Conservation (phyloP, 2,113 vertebrate genomes). For the Prionailurus viverrinus region DNA sequence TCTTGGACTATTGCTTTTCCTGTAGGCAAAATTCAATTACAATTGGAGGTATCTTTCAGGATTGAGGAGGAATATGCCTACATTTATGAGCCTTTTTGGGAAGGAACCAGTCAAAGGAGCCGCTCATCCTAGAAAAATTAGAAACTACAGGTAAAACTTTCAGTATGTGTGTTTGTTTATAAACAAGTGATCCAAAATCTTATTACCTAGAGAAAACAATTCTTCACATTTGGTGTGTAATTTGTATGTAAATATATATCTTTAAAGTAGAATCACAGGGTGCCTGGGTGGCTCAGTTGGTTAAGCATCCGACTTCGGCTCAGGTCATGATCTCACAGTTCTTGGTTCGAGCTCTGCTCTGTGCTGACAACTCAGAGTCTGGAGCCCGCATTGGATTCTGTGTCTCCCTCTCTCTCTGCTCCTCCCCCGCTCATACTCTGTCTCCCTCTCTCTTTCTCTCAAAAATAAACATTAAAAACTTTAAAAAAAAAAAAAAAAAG, state of each 20-base stretch:
- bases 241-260: neutral
- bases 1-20: neutral
- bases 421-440: too few species aligned
- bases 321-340: too few species aligned
- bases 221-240: neutral
- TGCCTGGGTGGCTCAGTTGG: too few species aligned
- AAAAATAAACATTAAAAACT: too few species aligned
- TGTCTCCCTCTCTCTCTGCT: too few species aligned
- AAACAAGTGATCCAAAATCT: constrained; percentile 12
- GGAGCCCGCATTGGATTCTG: too few species aligned
- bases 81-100: constrained; percentile 19
- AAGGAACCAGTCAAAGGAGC: neutral
- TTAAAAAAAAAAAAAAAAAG: too few species aligned
- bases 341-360: too few species aligned
- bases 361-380: too few species aligned
- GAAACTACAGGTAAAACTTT: neutral
- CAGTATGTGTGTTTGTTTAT: neutral
- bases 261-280: neutral
- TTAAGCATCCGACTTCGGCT: too few species aligned
- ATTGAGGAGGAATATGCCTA: neutral
- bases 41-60: neutral
- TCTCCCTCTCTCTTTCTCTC: too few species aligned
- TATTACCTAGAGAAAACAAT: neutral
- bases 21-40: neutral
- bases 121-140: constrained; percentile 17